Evolutionary conservation across 2,888 invertebrate genomes (phyloP), one percentile per base, ranked within the genome.

Genomic region (Philereme transversata): DNA sequence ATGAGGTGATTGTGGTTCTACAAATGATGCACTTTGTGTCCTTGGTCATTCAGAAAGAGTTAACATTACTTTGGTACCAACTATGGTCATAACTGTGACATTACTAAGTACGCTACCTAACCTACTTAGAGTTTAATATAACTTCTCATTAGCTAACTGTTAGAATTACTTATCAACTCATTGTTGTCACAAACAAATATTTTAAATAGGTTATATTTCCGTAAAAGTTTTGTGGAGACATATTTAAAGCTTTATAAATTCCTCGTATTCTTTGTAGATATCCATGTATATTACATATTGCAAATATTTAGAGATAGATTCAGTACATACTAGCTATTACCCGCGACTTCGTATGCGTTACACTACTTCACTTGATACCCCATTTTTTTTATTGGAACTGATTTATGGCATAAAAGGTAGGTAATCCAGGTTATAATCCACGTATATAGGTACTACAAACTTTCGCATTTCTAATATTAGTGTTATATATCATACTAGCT

Each of bases 1-100:
- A 43, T 43, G 6, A 51, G 51, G 43, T 43, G 51, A 51, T 44
- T 51, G n/a, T 51, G 41, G n/a, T 34, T 7, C 40, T 44, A 43
- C 43, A 33, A n/a, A 33, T 4, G 50, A 43, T 41, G 41, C 33
- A 43, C 41, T 43, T 51, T 41, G 51, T 43, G 9, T 6, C 41
- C 6, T 33, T 43, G 43, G 5, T 45, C 7, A 45, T 22, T 45
- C 22, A 45, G 22, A 6, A 45, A 43, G 8, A 22, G 45, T 45
- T 45, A 7, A 22, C 22, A 45, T 22, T 22, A 22, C 22, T 11
- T 44, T 44, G 11, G 9, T 41, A 41, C 5, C 5, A 10, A 10
- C n/a, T 4, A 10, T 43, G n/a, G 43, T 8, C n/a, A 41, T 41
- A 41, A n/a, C n/a, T 41, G 8, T 8, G 5, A 41, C 9, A 9